phyloP scores from a whole-genome alignment of 23 tunicate species.

The Phallusia fumigata region DNA sequence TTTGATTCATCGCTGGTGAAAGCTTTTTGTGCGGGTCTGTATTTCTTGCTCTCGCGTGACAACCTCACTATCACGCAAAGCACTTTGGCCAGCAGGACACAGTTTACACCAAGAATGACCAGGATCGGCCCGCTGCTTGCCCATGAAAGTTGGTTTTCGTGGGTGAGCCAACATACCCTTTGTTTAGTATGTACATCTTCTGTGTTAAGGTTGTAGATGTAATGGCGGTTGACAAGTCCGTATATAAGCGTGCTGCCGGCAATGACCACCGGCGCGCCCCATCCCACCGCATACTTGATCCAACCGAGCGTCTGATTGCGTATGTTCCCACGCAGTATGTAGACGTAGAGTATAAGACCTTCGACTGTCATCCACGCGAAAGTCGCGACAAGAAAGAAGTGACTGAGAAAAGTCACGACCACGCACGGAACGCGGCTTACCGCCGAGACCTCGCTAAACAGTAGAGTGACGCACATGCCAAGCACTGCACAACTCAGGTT shows the following conservation, averaged over 20 bases:
- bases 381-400: slow-evolving; percentile 27
- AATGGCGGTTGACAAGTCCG: slow-evolving; percentile 18
- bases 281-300: slow-evolving; percentile 31
- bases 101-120: slow-evolving; percentile 8
- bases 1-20: neutral
- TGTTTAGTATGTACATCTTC: neutral
- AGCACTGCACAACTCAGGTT: slow-evolving; percentile 31
- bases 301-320: slow-evolving; percentile 26
- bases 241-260: slow-evolving; percentile 1
- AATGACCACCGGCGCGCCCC: slow-evolving; percentile 29
- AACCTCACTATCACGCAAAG: slow-evolving; percentile 10
- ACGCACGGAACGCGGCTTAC: neutral
- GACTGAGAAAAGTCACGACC: slow-evolving; percentile 6
- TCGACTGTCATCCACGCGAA: slow-evolving; percentile 53
- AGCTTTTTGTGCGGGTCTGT: neutral
- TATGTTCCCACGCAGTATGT: slow-evolving; percentile 32
- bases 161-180: slow-evolving; percentile 22
- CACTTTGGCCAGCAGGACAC: slow-evolving; percentile 16
- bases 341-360: slow-evolving; percentile 33
- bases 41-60: slow-evolving; percentile 14
- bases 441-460: slow-evolving; percentile 31
- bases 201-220: neutral
- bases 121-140: slow-evolving; percentile 30
- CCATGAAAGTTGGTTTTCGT: slow-evolving; percentile 17
- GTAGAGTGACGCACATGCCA: slow-evolving; percentile 12